Evolutionary conservation across 2,888 invertebrate species (phyloP).

Genomic region (Malthinus flaveolus): DNA sequence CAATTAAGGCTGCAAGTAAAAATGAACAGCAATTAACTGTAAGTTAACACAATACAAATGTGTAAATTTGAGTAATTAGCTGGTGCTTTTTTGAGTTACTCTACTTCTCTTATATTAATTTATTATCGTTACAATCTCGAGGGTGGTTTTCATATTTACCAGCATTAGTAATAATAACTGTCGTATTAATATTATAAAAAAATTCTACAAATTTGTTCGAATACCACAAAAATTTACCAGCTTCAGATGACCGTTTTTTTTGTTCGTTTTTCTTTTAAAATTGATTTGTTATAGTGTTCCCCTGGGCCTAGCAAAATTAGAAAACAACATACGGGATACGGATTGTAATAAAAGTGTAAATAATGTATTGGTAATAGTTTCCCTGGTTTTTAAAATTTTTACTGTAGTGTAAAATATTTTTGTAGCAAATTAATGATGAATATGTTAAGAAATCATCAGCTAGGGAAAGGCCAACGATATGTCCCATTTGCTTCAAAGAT

Average conservation of each 20-base stretch:
- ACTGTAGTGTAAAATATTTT: background rate
- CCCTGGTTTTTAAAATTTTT: background rate
- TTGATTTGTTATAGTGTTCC: background rate
- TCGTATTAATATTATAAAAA: no score
- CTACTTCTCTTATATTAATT: background rate
- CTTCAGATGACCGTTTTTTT: background rate
- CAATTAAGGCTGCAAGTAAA: background rate
- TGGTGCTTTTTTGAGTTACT: background rate
- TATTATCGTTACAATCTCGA: background rate
- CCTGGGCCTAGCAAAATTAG: background rate
- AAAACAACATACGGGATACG: background rate
- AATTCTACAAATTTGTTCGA: no score
- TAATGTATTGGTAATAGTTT: background rate
- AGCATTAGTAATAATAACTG: no score
- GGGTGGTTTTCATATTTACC: no score
- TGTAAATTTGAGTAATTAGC: background rate
- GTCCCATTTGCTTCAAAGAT: conserved; percentile 18
- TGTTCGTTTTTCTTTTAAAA: background rate
- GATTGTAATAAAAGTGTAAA: background rate
- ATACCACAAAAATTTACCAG: no score
- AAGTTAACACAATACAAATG: background rate
- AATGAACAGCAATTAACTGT: background rate
- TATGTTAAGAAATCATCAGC: conserved; percentile 12
- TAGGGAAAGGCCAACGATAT: conserved; percentile 23
- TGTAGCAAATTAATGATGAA: background rate